A percentile compares a stretch with the other conserved stretches of the same genome.
Conservation (phyloP, 2,888 invertebrate species). For the Hyalella azteca region DNA sequence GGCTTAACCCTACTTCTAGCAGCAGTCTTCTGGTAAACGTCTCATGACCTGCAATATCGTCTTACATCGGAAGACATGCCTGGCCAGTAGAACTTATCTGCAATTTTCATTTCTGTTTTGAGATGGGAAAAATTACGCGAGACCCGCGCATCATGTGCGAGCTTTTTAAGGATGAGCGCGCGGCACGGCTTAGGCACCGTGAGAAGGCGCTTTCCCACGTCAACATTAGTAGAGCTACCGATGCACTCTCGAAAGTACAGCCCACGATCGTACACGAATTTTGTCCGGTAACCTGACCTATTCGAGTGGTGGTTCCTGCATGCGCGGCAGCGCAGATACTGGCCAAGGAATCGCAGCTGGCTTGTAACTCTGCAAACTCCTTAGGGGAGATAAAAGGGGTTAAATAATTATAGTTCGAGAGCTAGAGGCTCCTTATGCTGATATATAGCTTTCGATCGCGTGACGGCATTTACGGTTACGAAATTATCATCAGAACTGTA, state of each 20-base stretch:
- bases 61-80: slow-evolving; percentile 29
- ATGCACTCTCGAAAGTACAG: neutral
- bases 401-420: neutral
- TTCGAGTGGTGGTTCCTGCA: neutral
- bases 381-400: neutral
- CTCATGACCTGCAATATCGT: slow-evolving; percentile 22
- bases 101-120: slow-evolving; percentile 15
- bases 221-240: neutral
- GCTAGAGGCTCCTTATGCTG: neutral
- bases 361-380: slow-evolving; percentile 17
- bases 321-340: neutral
- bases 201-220: neutral
- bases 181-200: slow-evolving; percentile 5
- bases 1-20: neutral
- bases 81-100: slow-evolving; percentile 39
- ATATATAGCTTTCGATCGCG: neutral
- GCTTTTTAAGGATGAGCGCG: neutral
- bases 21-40: neutral
- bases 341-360: neutral
- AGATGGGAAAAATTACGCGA: slow-evolving; percentile 35
- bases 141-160: slow-evolving; percentile 26
- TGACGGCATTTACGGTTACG: neutral
- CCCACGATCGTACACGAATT: neutral
- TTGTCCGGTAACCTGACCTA: neutral
- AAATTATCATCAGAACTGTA: too few species aligned